These are phyloP conservation scores for Geotrupes spiniger DNA, from an alignment of 2,888 invertebrate genomes.

Conservation along the genomic window DNA sequence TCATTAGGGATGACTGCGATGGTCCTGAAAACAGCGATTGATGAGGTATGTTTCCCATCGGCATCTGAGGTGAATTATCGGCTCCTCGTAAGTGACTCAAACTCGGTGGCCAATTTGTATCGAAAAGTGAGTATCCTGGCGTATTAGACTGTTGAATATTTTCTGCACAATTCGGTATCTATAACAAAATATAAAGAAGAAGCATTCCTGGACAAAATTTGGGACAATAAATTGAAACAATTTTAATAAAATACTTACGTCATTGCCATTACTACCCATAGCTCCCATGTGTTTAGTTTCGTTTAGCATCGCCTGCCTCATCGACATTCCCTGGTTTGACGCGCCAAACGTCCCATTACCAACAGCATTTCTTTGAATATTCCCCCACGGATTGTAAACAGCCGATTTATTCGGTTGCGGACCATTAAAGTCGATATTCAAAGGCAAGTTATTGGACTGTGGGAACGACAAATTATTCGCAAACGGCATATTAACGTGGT, in stretches of 20 bases:
- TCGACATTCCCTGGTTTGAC: slow-evolving; percentile 35
- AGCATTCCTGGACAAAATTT: neutral
- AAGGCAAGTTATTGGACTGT: slow-evolving; percentile 10
- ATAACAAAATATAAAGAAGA: slow-evolving; percentile 5
- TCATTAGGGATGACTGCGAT: slow-evolving; percentile 75
- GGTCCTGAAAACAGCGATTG: slow-evolving; percentile 77
- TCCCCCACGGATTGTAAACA: slow-evolving; percentile 38
- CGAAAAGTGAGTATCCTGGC: slow-evolving; percentile 48
- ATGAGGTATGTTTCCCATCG: slow-evolving; percentile 32
- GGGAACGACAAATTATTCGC: slow-evolving; percentile 18
- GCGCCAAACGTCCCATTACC: neutral
- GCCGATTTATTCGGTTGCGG: slow-evolving; percentile 27
- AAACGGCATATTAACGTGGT: slow-evolving; percentile 22
- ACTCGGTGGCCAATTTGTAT: slow-evolving; percentile 48
- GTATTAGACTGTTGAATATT: slow-evolving; percentile 20
- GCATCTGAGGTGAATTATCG: slow-evolving; percentile 29
- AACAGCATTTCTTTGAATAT: slow-evolving; percentile 15
- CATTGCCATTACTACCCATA: slow-evolving; percentile 12
- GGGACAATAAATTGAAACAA: too few relatives aligned
- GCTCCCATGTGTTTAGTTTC: slow-evolving; percentile 38
- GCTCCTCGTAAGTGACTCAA: slow-evolving; percentile 39
- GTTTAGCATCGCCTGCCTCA: slow-evolving; percentile 48
- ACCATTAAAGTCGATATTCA: slow-evolving; percentile 25
- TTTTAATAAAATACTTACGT: slow-evolving; percentile 1
- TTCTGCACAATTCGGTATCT: slow-evolving; percentile 18